Percentiles rank a stretch among this genome's conserved stretches.
These are phyloP conservation scores for Misgurnus anguillicaudatus DNA, from an alignment of 2,113 vertebrate species.

Conservation along the genomic window DNA sequence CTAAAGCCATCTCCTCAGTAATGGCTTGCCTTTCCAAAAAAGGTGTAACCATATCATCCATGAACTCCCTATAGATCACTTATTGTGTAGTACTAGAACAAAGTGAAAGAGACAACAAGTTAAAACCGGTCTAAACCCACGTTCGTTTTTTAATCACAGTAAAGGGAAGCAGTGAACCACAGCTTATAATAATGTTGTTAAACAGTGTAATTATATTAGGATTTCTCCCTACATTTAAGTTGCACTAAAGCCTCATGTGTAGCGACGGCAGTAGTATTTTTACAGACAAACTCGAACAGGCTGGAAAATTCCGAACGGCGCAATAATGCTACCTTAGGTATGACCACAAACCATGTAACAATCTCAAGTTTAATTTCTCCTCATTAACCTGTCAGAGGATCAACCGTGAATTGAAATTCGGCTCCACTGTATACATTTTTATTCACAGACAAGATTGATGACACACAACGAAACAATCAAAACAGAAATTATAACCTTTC, in stretches of 20 bases:
- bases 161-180: slow-evolving; percentile 3
- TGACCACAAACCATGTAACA: slow-evolving; percentile 27
- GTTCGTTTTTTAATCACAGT: background rate
- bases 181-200: slow-evolving; percentile 27
- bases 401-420: slow-evolving; percentile 4
- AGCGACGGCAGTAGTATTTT: background rate
- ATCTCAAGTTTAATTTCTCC: slow-evolving; percentile 21
- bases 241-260: background rate
- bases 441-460: slow-evolving; percentile 21
- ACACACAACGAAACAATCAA: slow-evolving; percentile 1
- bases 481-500: slow-evolving; percentile 33
- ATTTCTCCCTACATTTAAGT: slow-evolving; percentile 25
- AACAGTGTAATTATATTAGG: slow-evolving; percentile 19
- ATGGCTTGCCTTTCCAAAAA: slow-evolving; percentile 73
- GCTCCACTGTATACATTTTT: slow-evolving; percentile 6
- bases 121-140: slow-evolving; percentile 16
- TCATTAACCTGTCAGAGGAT: slow-evolving; percentile 24
- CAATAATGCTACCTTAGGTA: slow-evolving; percentile 3
- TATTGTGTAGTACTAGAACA: slow-evolving; percentile 16
- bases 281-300: slow-evolving; percentile 3
- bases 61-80: background rate
- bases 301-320: slow-evolving; percentile 27
- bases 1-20: slow-evolving; percentile 83
- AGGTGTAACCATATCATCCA: slow-evolving; percentile 24
- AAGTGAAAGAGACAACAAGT: slow-evolving; percentile 17